Evolutionary conservation across 2,113 vertebrate genomes (phyloP), one percentile per base, ranked within the genome.

Genomic region (Alosa alosa): DNA sequence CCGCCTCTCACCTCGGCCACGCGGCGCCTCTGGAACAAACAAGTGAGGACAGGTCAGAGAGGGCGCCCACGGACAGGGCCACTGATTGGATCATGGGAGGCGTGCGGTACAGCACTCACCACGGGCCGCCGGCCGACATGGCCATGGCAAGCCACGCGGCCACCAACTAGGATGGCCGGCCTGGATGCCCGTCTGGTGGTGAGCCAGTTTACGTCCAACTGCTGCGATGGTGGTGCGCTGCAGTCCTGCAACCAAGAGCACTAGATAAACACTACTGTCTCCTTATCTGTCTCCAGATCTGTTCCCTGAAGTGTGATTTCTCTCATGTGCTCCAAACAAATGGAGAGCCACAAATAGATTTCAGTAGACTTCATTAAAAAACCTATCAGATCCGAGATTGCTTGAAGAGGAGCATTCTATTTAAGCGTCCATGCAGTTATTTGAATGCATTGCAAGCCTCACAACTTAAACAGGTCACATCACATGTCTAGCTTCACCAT

Each of bases 171-270:
- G 44, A 3, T 82, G 47, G 0, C 83, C 75, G 7, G 88, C 64
- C 0, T 83, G 87, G 20, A 87, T 83, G 85, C 47, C 88, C 5
- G 17, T 84, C 88, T 92, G 91, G 83, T 92, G 87, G 82, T 89
- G 88, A 25, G 88, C 89, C 64, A 94, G 11, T 75, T 95, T 94
- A 86, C 93, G 91, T 82, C 91, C 91, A 83, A 95, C 89, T 9
- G 91, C 94, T 4, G 89, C 92, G 47, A 94, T 50, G 10, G 94
- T 94, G 5, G 88, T 82, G 55, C 88, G 87, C 87, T 95, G 94
- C 84, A 96, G 90, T 82, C 94, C 96, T 97, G 88, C 52, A 78
- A 39, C 11, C 31, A 78, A 78, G 10, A 78, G 36, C 11, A 78
- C 41, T 4, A 44, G 41, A 15, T 78, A 13, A 60, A 6, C 55